These are phyloP conservation scores for Caranx ignobilis DNA, from an alignment of 2,113 vertebrate species.

Conservation along the genomic window DNA sequence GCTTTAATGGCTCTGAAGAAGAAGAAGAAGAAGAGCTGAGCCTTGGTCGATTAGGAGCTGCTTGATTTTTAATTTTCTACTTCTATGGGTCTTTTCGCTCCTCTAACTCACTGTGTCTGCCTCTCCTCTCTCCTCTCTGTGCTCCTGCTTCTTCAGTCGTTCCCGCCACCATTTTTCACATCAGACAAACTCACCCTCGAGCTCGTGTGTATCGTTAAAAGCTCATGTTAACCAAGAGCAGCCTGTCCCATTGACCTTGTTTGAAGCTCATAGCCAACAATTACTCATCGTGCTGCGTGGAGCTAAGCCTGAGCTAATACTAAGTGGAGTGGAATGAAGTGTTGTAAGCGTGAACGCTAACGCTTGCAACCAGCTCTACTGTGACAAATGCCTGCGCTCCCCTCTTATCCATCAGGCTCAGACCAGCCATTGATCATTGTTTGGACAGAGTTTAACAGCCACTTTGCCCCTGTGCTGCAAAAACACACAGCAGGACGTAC, in stretches of 20 bases:
- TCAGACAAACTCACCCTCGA: constrained; percentile 1
- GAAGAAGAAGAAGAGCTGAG: background rate
- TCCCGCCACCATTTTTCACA: background rate
- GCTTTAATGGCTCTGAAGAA: constrained; percentile 7
- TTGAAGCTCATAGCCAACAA: constrained; percentile 43
- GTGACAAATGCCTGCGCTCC: constrained; percentile 48
- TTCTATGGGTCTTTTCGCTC: background rate
- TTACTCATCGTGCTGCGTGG: constrained; percentile 27
- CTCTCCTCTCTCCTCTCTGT: constrained; percentile 1
- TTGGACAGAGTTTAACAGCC: constrained; percentile 40
- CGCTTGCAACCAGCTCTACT: constrained; percentile 24
- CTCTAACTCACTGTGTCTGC: background rate
- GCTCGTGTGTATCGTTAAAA: background rate
- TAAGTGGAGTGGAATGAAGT: constrained; percentile 49
- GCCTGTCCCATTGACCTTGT: constrained; percentile 51
- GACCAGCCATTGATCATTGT: constrained; percentile 50
- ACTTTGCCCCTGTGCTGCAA: constrained; percentile 35
- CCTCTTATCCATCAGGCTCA: constrained; percentile 47
- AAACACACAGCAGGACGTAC: constrained; percentile 26
- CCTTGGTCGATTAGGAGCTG: background rate
- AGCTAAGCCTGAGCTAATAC: constrained; percentile 52
- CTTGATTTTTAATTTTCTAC: constrained; percentile 29
- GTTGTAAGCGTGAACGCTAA: constrained; percentile 39
- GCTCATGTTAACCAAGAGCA: constrained; percentile 9
- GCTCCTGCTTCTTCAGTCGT: background rate